Evolutionary conservation across 2,797 vertebrate genomes (phyloP), one percentile per base, ranked within the genome.

Genomic region (Chloroceryle amazona): DNA sequence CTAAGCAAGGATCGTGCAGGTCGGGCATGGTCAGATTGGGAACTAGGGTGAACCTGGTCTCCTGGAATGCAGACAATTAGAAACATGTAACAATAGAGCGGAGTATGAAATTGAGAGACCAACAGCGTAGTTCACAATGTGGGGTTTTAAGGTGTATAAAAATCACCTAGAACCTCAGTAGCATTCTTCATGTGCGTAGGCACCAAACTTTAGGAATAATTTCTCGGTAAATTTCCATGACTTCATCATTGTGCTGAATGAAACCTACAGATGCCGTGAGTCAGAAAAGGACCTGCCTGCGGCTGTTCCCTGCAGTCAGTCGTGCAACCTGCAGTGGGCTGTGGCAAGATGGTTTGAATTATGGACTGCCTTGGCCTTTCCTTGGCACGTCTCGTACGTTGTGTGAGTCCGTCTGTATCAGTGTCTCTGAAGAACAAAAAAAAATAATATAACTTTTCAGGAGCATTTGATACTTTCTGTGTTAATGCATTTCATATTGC

Each of bases 11-110:
- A 31, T 49, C 41, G 2, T 5, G 13, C 11, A 20, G 37, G 37
- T 74, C 18, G 29, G 16, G 55, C 1, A 0, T 44, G 49, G 15
- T 60, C 67, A 73, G 22, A 25, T 0, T 37, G 73, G 78, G 54
- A 63, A 9, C 62, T 35, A 35, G 49, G 37, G 60, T 29, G 49
- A 93, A 13, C 55, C 25, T 46, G 47, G 63, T 46, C 79, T 84
- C 35, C 65, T 86, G 51, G 39, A 80, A 51, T 41, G 47, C 28
- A 81, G 58, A 9, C 62, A 54, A 1, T 79, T 54, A 11, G 62
- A 74, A 52, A 42, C 17, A 1, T 1, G 7, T 39, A 28, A 23
- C 15, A 18, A 0, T 57, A 3, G 4, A 8, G 42, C 8, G 25
- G 31, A 14, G 55, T 41, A 13, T 52, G 52, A 55, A 54, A 51